Evolutionary conservation across 2,797 vertebrate species (phyloP), one percentile per base, ranked within the genome.

Genomic region (Steatocranus sp.): DNA sequence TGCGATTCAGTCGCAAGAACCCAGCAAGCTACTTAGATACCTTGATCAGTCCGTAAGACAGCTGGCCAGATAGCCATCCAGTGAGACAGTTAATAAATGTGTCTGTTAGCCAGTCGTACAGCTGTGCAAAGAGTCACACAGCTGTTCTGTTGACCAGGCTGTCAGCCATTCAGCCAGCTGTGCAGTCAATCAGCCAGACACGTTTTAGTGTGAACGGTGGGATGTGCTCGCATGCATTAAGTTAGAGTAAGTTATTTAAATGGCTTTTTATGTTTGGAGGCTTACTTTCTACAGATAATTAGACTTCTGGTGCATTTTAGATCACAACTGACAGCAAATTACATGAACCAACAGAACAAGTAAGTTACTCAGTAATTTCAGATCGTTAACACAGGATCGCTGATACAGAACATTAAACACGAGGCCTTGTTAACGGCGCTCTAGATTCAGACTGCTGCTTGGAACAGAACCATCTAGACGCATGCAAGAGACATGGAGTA

Each of bases 91-190:
- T 89, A 88, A 89, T 89, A 81, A 85, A 75, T 84, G 30, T 84
- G 87, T 84, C 81, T 80, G 75, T 86, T 87, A 76, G 86, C 86
- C 85, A 78, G 84, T 70, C 30, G 53, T 81, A 75, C 86, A 91
- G 91, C 89, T 91, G 86, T 88, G 87, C 82, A 74, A 76, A 18
- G 66, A 75, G 58, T 85, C 84, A 83, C 30, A 63, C 91, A 93
- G 91, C 88, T 90, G 90, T 85, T 86, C 80, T 79, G 76, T 49
- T 76, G 70, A 81, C 63, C 83, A 73, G 53, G 49, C 82, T 20
- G n/a, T 54, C 66, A 80, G 83, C 61, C 75, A 79, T 66, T 63
- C 81, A 84, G 5, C 38, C 86, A 88, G 83, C 78, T 90, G 87
- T 75, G 53, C 51, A 85, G 53, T 61, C 86, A 81, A 41, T 48